A percentile compares a stretch with the other conserved stretches of the same genome.
These are phyloP conservation scores for Drosophila leonis DNA, from an alignment of 2,888 invertebrate species.

Conservation along the genomic window DNA sequence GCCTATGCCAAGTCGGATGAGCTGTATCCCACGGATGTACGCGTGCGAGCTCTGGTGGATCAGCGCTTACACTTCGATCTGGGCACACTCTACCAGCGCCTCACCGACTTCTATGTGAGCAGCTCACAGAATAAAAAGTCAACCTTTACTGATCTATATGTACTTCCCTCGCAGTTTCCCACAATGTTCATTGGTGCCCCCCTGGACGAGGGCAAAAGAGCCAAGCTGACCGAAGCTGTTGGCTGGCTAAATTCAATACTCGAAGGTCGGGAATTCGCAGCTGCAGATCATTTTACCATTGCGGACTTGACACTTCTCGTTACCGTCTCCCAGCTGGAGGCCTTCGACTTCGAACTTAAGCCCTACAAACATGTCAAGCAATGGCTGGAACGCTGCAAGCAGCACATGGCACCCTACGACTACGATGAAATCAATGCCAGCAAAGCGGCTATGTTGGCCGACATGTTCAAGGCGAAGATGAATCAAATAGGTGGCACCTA, in stretches of 20 bases:
- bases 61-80: conserved; percentile 88
- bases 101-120: conserved; percentile 87
- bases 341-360: conserved; percentile 86
- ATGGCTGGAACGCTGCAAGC: conserved; percentile 90
- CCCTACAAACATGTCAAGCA: conserved; percentile 86
- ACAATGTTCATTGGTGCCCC: conserved; percentile 86
- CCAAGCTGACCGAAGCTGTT: conserved; percentile 87
- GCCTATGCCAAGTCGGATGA: conserved; percentile 88
- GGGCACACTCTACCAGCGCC: conserved; percentile 86
- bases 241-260: conserved; percentile 87
- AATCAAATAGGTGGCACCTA: conserved; percentile 41
- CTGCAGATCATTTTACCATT: conserved; percentile 87
- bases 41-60: conserved; percentile 87
- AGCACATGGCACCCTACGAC: conserved; percentile 88
- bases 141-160: too few species aligned
- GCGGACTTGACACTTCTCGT: conserved; percentile 84
- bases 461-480: conserved; percentile 86
- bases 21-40: conserved; percentile 88
- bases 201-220: conserved; percentile 85
- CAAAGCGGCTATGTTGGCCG: conserved; percentile 87
- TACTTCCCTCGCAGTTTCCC: conserved; percentile 82
- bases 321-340: conserved; percentile 85
- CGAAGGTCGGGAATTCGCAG: conserved; percentile 87
- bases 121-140: background rate
- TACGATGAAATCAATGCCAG: conserved; percentile 89